Percentiles rank a stretch among this genome's conserved stretches.
Conservation (phyloP, 2,113 vertebrate genomes). For the Dasypus novemcinctus region DNA sequence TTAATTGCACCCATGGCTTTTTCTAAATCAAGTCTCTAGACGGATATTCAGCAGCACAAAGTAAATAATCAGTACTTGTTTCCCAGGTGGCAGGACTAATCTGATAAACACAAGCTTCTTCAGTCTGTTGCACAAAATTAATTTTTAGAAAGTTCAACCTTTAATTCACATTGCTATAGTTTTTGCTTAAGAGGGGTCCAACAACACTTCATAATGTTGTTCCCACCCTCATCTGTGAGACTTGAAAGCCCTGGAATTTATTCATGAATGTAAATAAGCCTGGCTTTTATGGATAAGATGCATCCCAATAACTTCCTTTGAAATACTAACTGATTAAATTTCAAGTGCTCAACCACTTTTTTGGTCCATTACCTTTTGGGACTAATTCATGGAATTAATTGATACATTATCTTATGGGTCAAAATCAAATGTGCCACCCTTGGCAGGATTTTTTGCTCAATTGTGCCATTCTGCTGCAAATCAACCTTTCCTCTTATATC, state of each 20-base stretch:
- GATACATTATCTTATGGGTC: conserved; percentile 49
- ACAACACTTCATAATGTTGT: background rate
- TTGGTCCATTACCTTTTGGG: conserved; percentile 20
- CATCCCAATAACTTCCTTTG: background rate
- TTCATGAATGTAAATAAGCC: background rate
- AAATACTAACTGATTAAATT: conserved; percentile 35
- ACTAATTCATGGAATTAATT: conserved; percentile 56
- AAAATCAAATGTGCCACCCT: background rate
- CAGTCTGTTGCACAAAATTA: background rate
- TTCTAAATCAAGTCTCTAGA: background rate
- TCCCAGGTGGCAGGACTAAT: background rate
- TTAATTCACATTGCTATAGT: background rate
- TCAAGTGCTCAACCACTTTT: background rate
- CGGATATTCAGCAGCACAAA: background rate
- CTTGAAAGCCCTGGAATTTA: background rate
- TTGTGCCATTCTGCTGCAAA: background rate
- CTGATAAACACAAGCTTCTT: background rate
- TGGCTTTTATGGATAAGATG: background rate
- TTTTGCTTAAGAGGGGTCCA: background rate
- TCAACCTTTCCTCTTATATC: background rate
- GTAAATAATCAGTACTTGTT: background rate
- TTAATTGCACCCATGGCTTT: background rate
- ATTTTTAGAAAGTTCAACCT: background rate
- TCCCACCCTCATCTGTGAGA: background rate
- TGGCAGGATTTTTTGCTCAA: background rate